Evolutionary conservation across 2,113 vertebrate genomes (phyloP).

Genomic region (Hippocampus zosterae): DNA sequence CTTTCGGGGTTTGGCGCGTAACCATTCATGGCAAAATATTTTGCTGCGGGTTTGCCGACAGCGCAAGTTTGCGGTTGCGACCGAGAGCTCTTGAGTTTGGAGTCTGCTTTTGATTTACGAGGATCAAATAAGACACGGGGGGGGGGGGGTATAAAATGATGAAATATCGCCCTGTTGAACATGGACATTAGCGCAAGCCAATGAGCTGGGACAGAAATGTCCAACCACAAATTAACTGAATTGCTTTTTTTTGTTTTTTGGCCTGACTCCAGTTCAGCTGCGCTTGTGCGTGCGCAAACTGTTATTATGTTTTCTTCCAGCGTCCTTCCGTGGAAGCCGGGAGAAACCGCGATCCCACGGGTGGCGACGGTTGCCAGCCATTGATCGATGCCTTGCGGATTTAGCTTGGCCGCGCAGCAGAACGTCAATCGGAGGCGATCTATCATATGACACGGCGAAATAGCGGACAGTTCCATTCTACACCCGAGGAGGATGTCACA

Average conservation of each 20-base stretch:
- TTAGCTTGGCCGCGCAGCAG: not conserved
- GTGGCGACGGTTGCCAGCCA: not conserved
- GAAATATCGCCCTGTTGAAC: not conserved
- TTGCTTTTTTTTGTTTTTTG: not conserved
- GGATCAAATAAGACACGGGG: conserved; percentile 1
- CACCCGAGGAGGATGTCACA: not conserved
- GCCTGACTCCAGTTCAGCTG: not conserved
- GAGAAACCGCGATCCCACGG: not conserved
- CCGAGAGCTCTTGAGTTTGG: conserved; percentile 5
- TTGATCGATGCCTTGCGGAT: not conserved
- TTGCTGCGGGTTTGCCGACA: not conserved
- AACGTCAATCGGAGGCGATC: not conserved
- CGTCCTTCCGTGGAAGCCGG: no score
- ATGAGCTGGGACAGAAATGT: conserved; percentile 5
- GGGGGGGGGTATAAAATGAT: not conserved
- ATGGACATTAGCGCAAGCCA: conserved; percentile 1
- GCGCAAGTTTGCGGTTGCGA: not conserved
- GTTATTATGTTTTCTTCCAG: not conserved
- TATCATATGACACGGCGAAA: not conserved
- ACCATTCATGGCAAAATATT: conserved; percentile 13
- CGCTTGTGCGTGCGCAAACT: not conserved
- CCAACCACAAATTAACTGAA: not conserved
- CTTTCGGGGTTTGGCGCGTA: conserved; percentile 9
- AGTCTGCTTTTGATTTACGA: conserved; percentile 4
- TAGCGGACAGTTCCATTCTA: not conserved